Evolutionary conservation across 2,113 vertebrate species (phyloP), one percentile per base, ranked within the genome.

Genomic region (Pseudopodoces humilis): DNA sequence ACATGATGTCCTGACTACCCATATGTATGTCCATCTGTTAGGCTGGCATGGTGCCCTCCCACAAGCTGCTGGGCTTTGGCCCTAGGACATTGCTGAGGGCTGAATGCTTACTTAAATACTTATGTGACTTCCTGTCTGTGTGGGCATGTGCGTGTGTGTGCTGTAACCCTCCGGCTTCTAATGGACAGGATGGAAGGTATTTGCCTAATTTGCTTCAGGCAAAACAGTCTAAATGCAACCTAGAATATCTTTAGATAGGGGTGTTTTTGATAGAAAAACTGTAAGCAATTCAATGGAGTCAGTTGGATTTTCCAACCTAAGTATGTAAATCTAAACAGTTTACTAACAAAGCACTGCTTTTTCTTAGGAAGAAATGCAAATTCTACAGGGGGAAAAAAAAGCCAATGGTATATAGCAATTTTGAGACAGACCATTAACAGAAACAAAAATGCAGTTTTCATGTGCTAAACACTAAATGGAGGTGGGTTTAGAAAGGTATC

Each of bases 1-100:
- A 88, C 81, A 97, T 91, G 93, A 83, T 94, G 91, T 69, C 77
- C 94, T 90, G 70, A 80, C 72, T 95, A 81, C 71, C 91, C 94
- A 95, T 94, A 90, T 95, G 96, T 76, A 94, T 90, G 56, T 83
- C 95, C 94, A 97, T 97, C 95, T 96, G 93, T 87, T 77, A 56
- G 64, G 41, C 70, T 97, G 95, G 94, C 92, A 90, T 35, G 28
- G 33, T 94, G 89, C 95, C 94, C 86, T 96, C 65, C 85, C 83
- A 92, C 91, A 83, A 93, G 75, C 35, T 92, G 79, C 92, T 68
- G 92, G 94, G 88, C 92, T 87, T 70, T 83, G 70, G 79, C 78
- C 75, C 70, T 91, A 65, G 76, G 59, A 92, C 83, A 76, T 3
- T 28, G 39, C 77, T 83, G 69, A 71, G 82, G 63, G 59, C 74